A percentile compares a stretch with the other conserved stretches of the same genome.
phyloP scores from a whole-genome alignment of 2,797 vertebrate species.

The Pangasius djambal region DNA sequence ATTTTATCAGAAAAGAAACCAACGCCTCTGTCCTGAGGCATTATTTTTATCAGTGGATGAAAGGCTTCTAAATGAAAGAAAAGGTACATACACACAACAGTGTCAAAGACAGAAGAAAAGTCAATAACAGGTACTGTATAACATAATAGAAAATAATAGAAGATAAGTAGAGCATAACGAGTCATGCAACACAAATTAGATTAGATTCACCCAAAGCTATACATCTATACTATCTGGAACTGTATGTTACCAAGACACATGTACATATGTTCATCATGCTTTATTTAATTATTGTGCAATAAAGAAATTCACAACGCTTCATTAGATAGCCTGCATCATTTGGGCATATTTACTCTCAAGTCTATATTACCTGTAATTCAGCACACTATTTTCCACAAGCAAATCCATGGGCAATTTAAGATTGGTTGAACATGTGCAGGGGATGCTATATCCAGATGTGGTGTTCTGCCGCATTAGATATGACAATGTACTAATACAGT shows the following conservation, averaged over 20 bases:
- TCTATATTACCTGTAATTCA: background rate
- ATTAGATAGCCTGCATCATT: background rate
- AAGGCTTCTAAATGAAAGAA: background rate
- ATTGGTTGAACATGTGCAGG: background rate
- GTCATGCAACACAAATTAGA: background rate
- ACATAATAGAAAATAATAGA: background rate
- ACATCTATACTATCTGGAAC: background rate
- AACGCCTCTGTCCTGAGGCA: background rate
- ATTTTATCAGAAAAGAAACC: constrained; percentile 12
- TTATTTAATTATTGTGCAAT: background rate
- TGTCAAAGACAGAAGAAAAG: background rate
- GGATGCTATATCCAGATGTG: background rate
- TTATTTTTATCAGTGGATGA: constrained; percentile 2
- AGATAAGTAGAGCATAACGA: background rate
- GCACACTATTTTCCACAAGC: background rate
- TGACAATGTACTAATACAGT: background rate
- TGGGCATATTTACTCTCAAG: background rate
- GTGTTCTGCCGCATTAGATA: background rate
- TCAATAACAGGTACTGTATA: background rate
- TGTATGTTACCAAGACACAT: background rate
- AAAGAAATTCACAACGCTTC: background rate
- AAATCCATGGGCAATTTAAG: background rate
- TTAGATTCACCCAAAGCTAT: background rate
- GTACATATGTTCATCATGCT: background rate
- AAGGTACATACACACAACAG: background rate